Conservation (phyloP, 1,140 invertebrate species). For the Panagrolaimus sp. region DNA sequence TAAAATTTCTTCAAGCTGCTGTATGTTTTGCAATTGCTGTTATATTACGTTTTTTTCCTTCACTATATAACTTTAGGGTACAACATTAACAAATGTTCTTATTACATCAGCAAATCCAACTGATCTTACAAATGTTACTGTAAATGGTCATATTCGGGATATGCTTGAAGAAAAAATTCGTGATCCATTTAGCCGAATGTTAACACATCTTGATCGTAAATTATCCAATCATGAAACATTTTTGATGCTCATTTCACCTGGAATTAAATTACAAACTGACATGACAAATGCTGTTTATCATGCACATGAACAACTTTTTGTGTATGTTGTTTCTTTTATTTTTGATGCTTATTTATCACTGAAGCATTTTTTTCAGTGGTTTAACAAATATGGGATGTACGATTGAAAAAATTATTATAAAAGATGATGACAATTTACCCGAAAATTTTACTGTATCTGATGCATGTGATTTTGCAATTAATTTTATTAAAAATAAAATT, state of each 20-base stretch:
- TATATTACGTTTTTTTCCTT: not conserved
- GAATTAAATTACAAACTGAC: not conserved
- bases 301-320: not conserved
- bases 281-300: not conserved
- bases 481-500: not conserved
- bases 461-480: not conserved
- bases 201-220: not conserved
- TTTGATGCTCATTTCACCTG: not conserved
- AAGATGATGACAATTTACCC: not conserved
- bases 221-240: not conserved
- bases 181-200: conserved; percentile 6
- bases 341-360: not conserved
- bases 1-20: not conserved
- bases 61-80: not conserved
- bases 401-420: not conserved
- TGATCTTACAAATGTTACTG: not conserved
- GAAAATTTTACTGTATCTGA: not conserved
- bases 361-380: not conserved
- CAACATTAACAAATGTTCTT: not conserved
- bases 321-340: not conserved
- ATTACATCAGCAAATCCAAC: not conserved
- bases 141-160: not conserved
- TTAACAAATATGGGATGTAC: not conserved
- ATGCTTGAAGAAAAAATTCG: not conserved
- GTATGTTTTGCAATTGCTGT: not conserved